Evolutionary conservation across 1,140 invertebrate species (phyloP).

Genomic region (Leptinotarsa undecemlineata): DNA sequence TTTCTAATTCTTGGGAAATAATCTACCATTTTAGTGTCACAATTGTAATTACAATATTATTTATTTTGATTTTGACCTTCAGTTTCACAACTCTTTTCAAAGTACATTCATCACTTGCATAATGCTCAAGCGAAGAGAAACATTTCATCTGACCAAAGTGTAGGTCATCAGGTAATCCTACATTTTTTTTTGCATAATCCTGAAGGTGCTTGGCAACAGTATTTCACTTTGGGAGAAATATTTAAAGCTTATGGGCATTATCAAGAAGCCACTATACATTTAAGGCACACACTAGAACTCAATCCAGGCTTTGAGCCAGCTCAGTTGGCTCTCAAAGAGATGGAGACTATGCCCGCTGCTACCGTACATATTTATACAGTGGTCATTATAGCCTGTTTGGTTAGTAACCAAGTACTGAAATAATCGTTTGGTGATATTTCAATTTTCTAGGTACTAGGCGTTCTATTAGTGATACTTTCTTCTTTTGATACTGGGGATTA

Average conservation of each 20-base stretch:
- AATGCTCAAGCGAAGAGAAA: too few relatives aligned
- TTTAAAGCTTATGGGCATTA: slow-evolving; percentile 83
- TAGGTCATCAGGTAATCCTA: too few relatives aligned
- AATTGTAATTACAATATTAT: too few relatives aligned
- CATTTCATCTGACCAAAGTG: too few relatives aligned
- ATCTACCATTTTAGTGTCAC: too few relatives aligned
- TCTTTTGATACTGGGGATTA: slow-evolving; percentile 66
- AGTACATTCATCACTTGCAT: too few relatives aligned
- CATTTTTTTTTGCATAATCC: background rate
- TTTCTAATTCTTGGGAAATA: too few relatives aligned
- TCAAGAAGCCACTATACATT: slow-evolving; percentile 79
- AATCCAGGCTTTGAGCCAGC: slow-evolving; percentile 83
- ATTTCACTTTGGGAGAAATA: slow-evolving; percentile 84
- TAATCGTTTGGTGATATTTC: background rate
- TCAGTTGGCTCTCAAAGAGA: slow-evolving; percentile 73
- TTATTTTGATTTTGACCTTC: too few relatives aligned
- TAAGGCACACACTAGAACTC: slow-evolving; percentile 77
- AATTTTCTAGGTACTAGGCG: slow-evolving; percentile 69
- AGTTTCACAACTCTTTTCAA: too few relatives aligned
- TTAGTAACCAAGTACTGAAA: slow-evolving; percentile 48
- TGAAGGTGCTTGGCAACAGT: slow-evolving; percentile 84
- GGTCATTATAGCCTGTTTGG: slow-evolving; percentile 83
- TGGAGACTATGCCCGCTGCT: slow-evolving; percentile 72
- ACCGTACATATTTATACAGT: slow-evolving; percentile 80
- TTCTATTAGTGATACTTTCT: slow-evolving; percentile 78